Evolutionary conservation across 2,113 vertebrate species (phyloP), one percentile per base, ranked within the genome.

Genomic region (Bambusicola thoracicus): DNA sequence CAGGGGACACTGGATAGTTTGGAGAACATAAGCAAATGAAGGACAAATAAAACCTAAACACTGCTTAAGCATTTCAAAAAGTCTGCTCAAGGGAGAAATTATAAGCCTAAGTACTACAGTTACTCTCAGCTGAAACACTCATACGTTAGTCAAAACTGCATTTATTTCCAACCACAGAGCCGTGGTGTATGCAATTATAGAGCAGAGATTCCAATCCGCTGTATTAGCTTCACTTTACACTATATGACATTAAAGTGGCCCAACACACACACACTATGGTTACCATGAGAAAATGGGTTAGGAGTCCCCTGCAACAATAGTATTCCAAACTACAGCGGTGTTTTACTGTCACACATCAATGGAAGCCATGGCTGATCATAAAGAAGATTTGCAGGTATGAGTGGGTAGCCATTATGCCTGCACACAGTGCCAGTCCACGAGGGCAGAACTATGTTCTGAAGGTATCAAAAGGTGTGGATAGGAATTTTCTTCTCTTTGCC

Each of bases 151-250:
- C 61, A 67, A 92, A 92, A 63, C 38, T 74, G 13, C 18, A 69
- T 62, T 90, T 79, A 65, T 93, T 93, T 89, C 51, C 74, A 91
- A 53, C 56, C 83, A 30, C 70, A 89, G 74, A 87, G 17, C 69
- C 51, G n/a, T 87, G 41, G 21, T 11, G 1, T 46, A 49, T 36
- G 12, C 77, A 86, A 83, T 92, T 55, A 32, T 8, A 89, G 74
- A 32, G n/a, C 44, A 87, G 89, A 75, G 59, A 80, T 69, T 92
- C 59, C 69, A 77, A 76, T 1, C 6, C 15, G 22, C 9, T 20
- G 5, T 20, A 44, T 90, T 90, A 84, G 17, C 65, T 81, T 84
- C 84, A 40, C 69, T 80, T 89, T 32, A 62, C 73, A 3, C n/a
- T 30, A 1, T 10, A 18, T 6, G 75, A 75, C 15, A 51, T 74